Conservation (phyloP, 2,113 vertebrate genomes). For the Notiomystis cincta region DNA sequence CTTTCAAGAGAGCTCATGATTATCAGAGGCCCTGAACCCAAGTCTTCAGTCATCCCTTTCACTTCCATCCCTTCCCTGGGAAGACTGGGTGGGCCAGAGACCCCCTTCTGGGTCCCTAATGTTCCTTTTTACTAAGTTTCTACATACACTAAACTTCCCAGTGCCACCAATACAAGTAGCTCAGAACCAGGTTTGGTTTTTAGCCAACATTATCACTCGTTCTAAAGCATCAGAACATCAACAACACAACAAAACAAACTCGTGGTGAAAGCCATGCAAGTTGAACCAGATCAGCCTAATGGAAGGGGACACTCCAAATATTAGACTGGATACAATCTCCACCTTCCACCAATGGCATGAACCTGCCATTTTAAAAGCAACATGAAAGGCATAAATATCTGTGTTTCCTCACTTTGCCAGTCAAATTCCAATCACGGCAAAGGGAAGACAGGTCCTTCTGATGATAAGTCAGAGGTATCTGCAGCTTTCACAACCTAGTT, state of each 20-base stretch:
- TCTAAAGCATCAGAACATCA: not conserved
- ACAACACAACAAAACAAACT: not conserved
- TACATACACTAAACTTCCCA: not conserved
- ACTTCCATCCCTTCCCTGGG: not conserved
- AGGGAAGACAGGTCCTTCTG: not conserved
- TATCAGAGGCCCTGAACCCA: not conserved
- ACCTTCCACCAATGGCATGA: not conserved
- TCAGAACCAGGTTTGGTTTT: not conserved
- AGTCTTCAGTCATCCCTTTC: not conserved
- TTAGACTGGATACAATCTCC: not conserved
- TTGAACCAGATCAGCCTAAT: not conserved
- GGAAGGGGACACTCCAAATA: not conserved
- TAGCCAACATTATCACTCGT: not conserved
- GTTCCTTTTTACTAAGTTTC: not conserved
- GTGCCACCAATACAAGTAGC: not conserved
- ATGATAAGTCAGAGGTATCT: not conserved
- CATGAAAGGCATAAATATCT: not conserved
- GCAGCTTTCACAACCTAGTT: not conserved
- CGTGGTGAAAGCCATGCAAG: not conserved
- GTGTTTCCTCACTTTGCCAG: not conserved
- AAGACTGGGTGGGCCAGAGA: not conserved
- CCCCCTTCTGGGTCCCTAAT: not conserved
- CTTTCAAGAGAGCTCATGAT: not conserved
- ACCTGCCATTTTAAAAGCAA: not conserved
- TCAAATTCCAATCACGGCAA: not conserved